Percentiles rank a stretch among this genome's conserved stretches.
These are phyloP conservation scores for Rhagophthalmus giganteus DNA, from an alignment of 2,888 invertebrate species.

Conservation along the genomic window DNA sequence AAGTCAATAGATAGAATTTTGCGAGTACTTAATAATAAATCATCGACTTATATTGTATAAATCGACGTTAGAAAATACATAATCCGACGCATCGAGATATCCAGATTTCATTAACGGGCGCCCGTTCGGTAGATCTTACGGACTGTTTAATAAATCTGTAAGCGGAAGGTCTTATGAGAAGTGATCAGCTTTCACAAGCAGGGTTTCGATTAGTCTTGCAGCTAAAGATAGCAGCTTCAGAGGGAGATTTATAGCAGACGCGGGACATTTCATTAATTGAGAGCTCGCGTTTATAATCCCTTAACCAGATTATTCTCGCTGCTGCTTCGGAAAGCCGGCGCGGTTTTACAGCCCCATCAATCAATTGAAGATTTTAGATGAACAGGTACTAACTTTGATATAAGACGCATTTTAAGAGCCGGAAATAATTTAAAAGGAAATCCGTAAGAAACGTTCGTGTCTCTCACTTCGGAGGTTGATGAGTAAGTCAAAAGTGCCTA, in stretches of 20 bases:
- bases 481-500: constrained; percentile 18
- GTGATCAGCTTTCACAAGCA: constrained; percentile 35
- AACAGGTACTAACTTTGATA: constrained; percentile 30
- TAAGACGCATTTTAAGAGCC: constrained; percentile 24
- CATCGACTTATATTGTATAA: too few species aligned
- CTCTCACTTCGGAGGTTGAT: constrained; percentile 7
- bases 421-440: constrained; percentile 24
- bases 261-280: constrained; percentile 43
- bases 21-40: too few species aligned
- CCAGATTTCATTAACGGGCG: constrained; percentile 14
- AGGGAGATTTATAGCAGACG: constrained; percentile 38
- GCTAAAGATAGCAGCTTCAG: constrained; percentile 31
- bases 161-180: constrained; percentile 28
- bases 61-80: too few species aligned
- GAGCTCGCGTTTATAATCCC: constrained; percentile 42
- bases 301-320: constrained; percentile 39
- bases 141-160: constrained; percentile 27
- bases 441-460: constrained; percentile 13
- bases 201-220: constrained; percentile 37
- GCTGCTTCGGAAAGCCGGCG: constrained; percentile 34
- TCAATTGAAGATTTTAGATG: constrained; percentile 37
- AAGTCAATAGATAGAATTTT: too few species aligned
- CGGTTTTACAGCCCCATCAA: constrained; percentile 39
- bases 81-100: too few species aligned
- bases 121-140: constrained; percentile 11